phyloP scores from a whole-genome alignment of 2,888 invertebrate genomes.

The Hyalella azteca region DNA sequence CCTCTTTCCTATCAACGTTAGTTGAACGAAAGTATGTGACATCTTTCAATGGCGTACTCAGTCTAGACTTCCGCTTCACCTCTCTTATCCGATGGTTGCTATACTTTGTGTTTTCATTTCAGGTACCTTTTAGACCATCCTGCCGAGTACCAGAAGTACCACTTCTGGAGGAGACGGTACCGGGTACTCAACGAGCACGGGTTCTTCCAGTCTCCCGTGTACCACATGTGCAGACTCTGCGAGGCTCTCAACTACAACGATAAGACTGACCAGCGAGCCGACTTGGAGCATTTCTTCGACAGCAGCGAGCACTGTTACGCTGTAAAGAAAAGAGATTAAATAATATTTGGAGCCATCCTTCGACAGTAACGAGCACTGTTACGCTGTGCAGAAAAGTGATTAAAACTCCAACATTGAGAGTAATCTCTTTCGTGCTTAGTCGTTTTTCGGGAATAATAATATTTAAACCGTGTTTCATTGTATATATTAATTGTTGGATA shows the following conservation, averaged over 20 bases:
- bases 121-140: constrained; percentile 42
- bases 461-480: too few relatives aligned
- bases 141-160: constrained; percentile 53
- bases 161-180: constrained; percentile 64
- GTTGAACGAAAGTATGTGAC: too few relatives aligned
- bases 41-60: too few relatives aligned
- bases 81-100: too few relatives aligned
- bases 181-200: constrained; percentile 72
- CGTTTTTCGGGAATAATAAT: too few relatives aligned
- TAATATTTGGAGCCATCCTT: constrained; percentile 41
- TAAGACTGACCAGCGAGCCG: constrained; percentile 64
- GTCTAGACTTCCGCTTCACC: too few relatives aligned
- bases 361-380: background rate
- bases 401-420: too few relatives aligned
- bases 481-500: too few relatives aligned
- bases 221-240: constrained; percentile 72
- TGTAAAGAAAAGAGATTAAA: too few relatives aligned
- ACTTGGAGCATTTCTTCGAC: constrained; percentile 38
- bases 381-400: constrained; percentile 3
- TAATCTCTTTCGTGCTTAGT: too few relatives aligned
- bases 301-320: constrained; percentile 12
- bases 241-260: constrained; percentile 72
- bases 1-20: too few relatives aligned
- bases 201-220: constrained; percentile 69
- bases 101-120: too few relatives aligned